Percentiles rank a stretch among this genome's conserved stretches.
phyloP scores from a whole-genome alignment of 2,113 vertebrate species.

The Zapornia atra region DNA sequence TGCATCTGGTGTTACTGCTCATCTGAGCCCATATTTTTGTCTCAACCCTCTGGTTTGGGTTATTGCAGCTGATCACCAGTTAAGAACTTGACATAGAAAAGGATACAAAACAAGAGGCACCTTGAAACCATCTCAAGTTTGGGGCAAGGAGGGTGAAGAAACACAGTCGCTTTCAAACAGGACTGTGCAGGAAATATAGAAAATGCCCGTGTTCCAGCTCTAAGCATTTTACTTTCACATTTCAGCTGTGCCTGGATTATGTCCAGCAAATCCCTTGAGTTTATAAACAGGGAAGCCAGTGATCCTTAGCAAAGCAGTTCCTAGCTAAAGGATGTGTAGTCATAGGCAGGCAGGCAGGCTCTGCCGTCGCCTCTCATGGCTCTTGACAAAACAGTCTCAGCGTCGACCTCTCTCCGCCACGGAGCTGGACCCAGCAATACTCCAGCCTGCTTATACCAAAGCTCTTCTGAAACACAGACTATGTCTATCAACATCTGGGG shows the following conservation, averaged over 20 bases:
- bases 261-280: background rate
- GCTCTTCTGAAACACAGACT: background rate
- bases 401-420: rapidly evolving
- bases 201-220: background rate
- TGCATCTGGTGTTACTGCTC: background rate
- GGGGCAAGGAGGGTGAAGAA: background rate
- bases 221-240: background rate
- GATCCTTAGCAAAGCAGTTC: background rate
- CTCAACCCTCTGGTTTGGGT: background rate
- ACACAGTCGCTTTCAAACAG: background rate
- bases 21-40: background rate
- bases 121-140: background rate
- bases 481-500: background rate
- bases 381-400: background rate
- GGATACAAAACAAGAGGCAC: background rate
- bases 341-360: background rate
- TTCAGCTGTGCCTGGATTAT: background rate
- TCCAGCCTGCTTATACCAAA: background rate
- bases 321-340: background rate
- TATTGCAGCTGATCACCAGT: background rate
- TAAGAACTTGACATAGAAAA: background rate
- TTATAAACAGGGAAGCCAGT: background rate
- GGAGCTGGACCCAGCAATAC: background rate
- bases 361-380: background rate
- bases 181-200: background rate